A percentile compares a stretch with the other conserved stretches of the same genome.
Conservation (phyloP, 2,797 vertebrate genomes). For the Esox masquinongy region DNA sequence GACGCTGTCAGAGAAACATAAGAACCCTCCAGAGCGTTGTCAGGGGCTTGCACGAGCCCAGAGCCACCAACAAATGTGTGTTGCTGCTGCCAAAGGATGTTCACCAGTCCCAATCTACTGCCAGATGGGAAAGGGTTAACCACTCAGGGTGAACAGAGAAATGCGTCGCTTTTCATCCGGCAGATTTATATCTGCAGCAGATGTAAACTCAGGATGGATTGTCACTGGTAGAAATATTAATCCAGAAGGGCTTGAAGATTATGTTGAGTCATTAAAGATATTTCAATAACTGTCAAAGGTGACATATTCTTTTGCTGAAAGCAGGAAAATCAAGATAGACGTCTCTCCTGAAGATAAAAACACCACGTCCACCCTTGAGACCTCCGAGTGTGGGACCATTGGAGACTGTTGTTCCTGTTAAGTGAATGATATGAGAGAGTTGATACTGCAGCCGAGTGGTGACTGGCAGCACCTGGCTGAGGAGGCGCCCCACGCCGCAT, state of each 20-base stretch:
- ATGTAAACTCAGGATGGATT: slow-evolving; percentile 77
- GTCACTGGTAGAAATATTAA: slow-evolving; percentile 79
- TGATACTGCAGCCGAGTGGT: slow-evolving; percentile 8
- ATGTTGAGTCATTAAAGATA: slow-evolving; percentile 75
- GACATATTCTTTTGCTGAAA: slow-evolving; percentile 69
- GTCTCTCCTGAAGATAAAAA: background rate
- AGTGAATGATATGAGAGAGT: background rate
- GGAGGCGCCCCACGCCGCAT: slow-evolving; percentile 23
- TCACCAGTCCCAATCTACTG: slow-evolving; percentile 55
- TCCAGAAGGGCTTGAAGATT: slow-evolving; percentile 69
- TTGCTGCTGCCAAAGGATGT: slow-evolving; percentile 67
- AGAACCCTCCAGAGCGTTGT: slow-evolving; percentile 65
- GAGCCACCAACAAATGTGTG: slow-evolving; percentile 72
- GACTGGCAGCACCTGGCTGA: slow-evolving; percentile 36
- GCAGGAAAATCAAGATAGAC: slow-evolving; percentile 55
- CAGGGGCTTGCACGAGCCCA: slow-evolving; percentile 68
- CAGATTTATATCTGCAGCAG: slow-evolving; percentile 77
- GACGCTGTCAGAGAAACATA: slow-evolving; percentile 68
- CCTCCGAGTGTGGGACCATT: slow-evolving; percentile 54
- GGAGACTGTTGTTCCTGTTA: slow-evolving; percentile 31
- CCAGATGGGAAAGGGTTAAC: slow-evolving; percentile 49
- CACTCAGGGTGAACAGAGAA: slow-evolving; percentile 10
- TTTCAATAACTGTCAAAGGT: slow-evolving; percentile 76
- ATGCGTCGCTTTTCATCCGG: slow-evolving; percentile 73
- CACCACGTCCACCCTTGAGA: slow-evolving; percentile 12